These are phyloP conservation scores for Acrobasis consociella DNA, from an alignment of 2,888 invertebrate genomes.

Conservation along the genomic window DNA sequence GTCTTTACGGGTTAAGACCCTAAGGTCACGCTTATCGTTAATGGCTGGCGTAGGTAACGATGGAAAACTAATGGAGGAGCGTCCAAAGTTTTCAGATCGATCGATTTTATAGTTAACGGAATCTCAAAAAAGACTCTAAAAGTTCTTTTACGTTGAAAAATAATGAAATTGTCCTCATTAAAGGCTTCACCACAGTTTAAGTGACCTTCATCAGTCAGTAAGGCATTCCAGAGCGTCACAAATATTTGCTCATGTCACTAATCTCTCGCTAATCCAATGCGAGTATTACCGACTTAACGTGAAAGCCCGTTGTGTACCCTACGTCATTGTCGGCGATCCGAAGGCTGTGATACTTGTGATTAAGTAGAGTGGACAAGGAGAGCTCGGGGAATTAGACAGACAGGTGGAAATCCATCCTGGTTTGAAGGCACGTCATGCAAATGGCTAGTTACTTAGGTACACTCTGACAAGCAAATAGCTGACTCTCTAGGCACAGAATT, in stretches of 20 bases:
- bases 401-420: not conserved
- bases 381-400: not conserved
- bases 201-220: conserved; percentile 23
- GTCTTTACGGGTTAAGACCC: too few relatives aligned
- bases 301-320: conserved; percentile 44
- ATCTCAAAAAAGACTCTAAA: too few relatives aligned
- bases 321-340: conserved; percentile 41
- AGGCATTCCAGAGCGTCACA: conserved; percentile 42
- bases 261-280: conserved; percentile 45
- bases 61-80: too few relatives aligned
- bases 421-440: not conserved
- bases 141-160: not conserved
- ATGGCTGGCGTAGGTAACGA: too few relatives aligned
- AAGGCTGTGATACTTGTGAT: conserved; percentile 50
- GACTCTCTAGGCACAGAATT: too few relatives aligned
- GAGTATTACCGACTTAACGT: conserved; percentile 47
- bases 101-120: too few relatives aligned
- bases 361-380: conserved; percentile 42
- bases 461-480: too few relatives aligned
- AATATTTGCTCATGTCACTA: conserved; percentile 50
- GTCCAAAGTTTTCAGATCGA: too few relatives aligned
- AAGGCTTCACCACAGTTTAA: not conserved
- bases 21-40: too few relatives aligned
- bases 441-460: too few relatives aligned
- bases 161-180: not conserved